phyloP scores from a whole-genome alignment of 1,140 invertebrate species.

The Belonocnema kinseyi region DNA sequence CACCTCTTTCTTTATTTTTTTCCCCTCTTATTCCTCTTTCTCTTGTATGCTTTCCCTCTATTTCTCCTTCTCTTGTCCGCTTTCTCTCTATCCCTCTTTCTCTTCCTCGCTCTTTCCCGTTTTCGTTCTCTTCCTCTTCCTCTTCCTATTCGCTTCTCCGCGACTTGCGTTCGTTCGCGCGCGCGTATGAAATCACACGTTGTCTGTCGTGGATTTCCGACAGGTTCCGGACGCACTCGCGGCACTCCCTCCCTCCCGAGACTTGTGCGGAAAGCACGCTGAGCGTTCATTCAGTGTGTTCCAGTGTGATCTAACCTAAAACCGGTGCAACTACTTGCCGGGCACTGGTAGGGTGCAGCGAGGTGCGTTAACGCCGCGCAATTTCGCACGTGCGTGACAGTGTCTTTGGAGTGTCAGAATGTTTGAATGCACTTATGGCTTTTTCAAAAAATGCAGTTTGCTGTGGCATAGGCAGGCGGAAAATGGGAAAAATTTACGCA shows the following conservation, averaged over 20 bases:
- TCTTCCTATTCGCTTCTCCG: no score
- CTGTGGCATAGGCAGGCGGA: not conserved
- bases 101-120: no score
- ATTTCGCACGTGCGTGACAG: conserved; percentile 22
- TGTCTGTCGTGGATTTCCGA: conserved; percentile 6
- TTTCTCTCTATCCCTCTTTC: no score
- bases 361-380: not conserved
- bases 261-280: conserved; percentile 18
- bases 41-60: no score
- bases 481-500: not conserved
- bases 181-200: conserved; percentile 3
- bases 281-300: conserved; percentile 25
- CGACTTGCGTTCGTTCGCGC: not conserved
- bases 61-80: no score
- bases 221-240: conserved; percentile 7
- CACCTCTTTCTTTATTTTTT: no score
- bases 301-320: not conserved
- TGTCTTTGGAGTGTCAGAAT: conserved; percentile 10
- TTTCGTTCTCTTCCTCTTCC: no score
- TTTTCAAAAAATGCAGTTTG: not conserved
- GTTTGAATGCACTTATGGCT: not conserved
- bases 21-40: no score
- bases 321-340: conserved; percentile 16
- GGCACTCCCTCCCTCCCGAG: conserved; percentile 2
- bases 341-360: not conserved